Base-by-base conservation (phyloP, 2,888 invertebrate species). In the Rotaria macrura region DNA sequence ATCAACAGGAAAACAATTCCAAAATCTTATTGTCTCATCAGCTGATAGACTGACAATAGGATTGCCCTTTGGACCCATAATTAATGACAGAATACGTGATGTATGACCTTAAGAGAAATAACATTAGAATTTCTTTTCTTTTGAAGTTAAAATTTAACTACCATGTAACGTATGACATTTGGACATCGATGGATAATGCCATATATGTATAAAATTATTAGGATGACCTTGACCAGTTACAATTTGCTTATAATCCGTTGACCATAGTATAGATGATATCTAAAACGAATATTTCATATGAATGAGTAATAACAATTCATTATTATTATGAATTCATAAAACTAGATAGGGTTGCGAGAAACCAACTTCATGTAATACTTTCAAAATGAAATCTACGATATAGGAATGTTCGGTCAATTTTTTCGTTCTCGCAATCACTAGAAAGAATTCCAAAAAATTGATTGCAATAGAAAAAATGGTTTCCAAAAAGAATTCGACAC, bases 221-320 rank as follows among this genome's bases (percentile, higher is more conserved):
- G 95, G 95, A 92, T 95, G 97, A 12, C 97, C 98, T 91, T 98
- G 98, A 0, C 95, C 96, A 0, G 97, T 96, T 79, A 97, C 94
- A 87, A 99, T 92, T 92, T 99, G 98, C 89, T 95, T 95, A 92
- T 97, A 96, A 88, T 95, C 94, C 23, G 93, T 93, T 84, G 96
- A 95, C 96, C 97, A 99, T 5, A 96, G 91, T 79, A 99, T 92
- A 0, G 96, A 93, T 90, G 96, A 96, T 17, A 98, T 97, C 90
- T 97, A 96, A 23, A 40, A n/a, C n/a, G n/a, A n/a, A n/a, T n/a
- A n/a, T n/a, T n/a, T n/a, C n/a, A n/a, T n/a, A n/a, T n/a, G n/a
- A n/a, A n/a, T n/a, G n/a, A n/a, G n/a, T n/a, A n/a, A n/a, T n/a
- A n/a, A n/a, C n/a, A n/a, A n/a, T n/a, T n/a, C n/a, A n/a, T n/a